Evolutionary conservation across 1,140 invertebrate species (phyloP).

Genomic region (Pseudachorutes palmiensis): DNA sequence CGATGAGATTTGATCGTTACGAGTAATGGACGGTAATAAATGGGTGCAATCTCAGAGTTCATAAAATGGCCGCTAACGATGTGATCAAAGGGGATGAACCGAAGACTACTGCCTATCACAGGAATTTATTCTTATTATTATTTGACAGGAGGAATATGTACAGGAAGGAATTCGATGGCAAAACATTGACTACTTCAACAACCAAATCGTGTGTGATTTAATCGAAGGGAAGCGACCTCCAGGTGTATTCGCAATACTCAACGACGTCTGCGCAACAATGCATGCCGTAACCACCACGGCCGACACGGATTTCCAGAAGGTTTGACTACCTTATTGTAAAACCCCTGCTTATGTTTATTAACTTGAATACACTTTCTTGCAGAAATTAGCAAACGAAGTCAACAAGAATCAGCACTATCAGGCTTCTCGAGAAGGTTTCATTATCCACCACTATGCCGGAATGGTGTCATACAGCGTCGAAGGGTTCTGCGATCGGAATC

Average conservation of each 20-base stretch:
- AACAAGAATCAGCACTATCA: constrained; percentile 56
- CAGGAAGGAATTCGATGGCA: constrained; percentile 64
- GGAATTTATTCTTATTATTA: no score
- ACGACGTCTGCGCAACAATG: constrained; percentile 66
- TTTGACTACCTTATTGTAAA: constrained; percentile 35
- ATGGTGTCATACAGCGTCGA: constrained; percentile 60
- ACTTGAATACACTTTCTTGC: constrained; percentile 9
- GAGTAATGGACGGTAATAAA: no score
- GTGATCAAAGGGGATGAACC: no score
- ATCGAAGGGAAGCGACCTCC: constrained; percentile 54
- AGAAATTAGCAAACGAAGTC: constrained; percentile 54
- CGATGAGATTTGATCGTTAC: no score
- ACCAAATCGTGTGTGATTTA: constrained; percentile 63
- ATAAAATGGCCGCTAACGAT: no score
- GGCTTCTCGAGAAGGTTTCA: constrained; percentile 52
- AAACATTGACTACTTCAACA: constrained; percentile 67
- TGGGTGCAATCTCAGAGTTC: no score
- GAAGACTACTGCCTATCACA: no score
- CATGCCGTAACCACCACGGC: constrained; percentile 61
- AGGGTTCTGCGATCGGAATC: constrained; percentile 68
- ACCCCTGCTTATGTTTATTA: background rate
- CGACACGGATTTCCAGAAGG: constrained; percentile 54
- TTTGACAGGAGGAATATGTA: constrained; percentile 60
- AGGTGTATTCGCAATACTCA: constrained; percentile 58
- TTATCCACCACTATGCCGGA: constrained; percentile 66